Evolutionary conservation across 2,113 vertebrate genomes (phyloP).

Genomic region (Eulemur rufifrons): DNA sequence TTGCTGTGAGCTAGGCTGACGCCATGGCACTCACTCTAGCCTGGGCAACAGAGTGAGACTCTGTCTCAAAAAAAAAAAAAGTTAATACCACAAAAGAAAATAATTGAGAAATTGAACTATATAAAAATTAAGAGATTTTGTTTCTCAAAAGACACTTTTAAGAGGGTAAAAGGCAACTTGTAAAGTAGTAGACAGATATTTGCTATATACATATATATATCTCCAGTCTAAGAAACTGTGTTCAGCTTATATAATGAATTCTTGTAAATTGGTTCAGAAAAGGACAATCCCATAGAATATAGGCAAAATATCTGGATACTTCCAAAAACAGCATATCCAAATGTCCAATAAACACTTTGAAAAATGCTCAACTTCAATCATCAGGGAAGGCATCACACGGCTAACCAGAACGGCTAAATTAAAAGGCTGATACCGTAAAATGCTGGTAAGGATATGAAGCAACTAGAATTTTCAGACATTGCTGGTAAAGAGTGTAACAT

Average conservation of each 20-base stretch:
- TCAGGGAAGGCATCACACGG: neutral
- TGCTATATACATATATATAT: neutral
- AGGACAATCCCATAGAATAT: neutral
- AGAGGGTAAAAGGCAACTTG: neutral
- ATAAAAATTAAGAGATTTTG: neutral
- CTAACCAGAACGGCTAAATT: neutral
- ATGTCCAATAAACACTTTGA: neutral
- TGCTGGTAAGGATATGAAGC: neutral
- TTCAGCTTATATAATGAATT: conserved; percentile 5
- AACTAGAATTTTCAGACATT: neutral
- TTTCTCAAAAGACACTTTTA: conserved; percentile 7
- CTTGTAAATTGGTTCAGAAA: neutral
- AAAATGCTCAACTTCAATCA: neutral
- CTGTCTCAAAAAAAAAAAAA: neutral
- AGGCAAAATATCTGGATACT: neutral
- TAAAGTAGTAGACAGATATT: neutral
- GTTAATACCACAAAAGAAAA: neutral
- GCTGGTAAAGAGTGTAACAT: neutral
- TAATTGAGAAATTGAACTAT: neutral
- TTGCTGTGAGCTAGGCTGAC: no score
- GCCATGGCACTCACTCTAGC: no score
- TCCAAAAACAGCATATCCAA: neutral
- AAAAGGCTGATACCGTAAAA: neutral
- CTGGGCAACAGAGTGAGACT: no score
- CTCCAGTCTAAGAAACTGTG: neutral